Evolutionary conservation across 2,797 vertebrate genomes (phyloP), one percentile per base, ranked within the genome.

Genomic region (Paguma larvata): DNA sequence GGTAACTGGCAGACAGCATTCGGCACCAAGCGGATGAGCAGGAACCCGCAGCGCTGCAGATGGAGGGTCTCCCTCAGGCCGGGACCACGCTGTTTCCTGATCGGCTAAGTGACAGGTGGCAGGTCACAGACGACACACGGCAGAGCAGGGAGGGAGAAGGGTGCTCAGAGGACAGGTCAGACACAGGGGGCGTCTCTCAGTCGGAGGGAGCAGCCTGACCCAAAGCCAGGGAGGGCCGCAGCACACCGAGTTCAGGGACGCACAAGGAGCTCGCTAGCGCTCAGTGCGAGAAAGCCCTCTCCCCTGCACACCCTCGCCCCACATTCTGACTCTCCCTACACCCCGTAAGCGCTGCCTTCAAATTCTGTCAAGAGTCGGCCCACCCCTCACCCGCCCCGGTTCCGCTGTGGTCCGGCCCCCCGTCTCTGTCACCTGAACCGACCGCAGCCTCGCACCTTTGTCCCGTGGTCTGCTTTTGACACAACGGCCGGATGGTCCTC

Each of bases 221-320:
- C 75, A 56, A 30, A 92, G 84, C 62, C 32, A 46, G 72, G 30
- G 32, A 13, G 1, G 2, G 41, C 23, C 1, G 5, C 68, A 25
- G 44, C 15, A 18, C 10, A 0, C 12, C 38, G 27, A 5, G 88
- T 19, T 59, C 82, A 59, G 65, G 32, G 34, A n/a, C 63, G 2
- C 0, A 0, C 30, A 5, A 8, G n/a, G 48, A 10, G 9, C 13
- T 25, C 65, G 2, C 38, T 9, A 0, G 16, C 0, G 15, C 51
- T 56, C 72, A 13, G 72, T 6, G 0, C 48, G 48, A 0, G 23
- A 0, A 19, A 6, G 27, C 34, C 63, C 19, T 70, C 70, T 18
- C 51, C 30, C 30, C 10, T 38, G 30, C 80, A 56, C 32, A 41
- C 82, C 38, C 44, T 1, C 23, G 34, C 34, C 4, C 9, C 32